These are phyloP conservation scores for Hyposoter didymator DNA, from an alignment of 2,888 invertebrate species.

Conservation along the genomic window DNA sequence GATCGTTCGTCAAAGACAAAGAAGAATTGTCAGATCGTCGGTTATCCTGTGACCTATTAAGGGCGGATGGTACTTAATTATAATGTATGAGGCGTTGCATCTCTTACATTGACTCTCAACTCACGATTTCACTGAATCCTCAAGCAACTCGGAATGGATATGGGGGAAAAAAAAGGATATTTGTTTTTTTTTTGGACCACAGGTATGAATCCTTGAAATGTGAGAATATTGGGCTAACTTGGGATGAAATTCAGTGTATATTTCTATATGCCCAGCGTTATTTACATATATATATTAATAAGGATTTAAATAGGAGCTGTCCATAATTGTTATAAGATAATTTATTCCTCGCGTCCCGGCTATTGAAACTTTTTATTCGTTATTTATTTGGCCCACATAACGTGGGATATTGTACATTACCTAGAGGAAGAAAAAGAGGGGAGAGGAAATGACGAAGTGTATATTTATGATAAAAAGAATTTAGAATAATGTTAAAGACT, in stretches of 20 bases:
- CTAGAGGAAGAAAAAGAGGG: background rate
- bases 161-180: background rate
- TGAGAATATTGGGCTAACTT: constrained; percentile 1
- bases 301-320: constrained; percentile 59
- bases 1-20: constrained; percentile 32
- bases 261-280: constrained; percentile 51
- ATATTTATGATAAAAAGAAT: constrained; percentile 53
- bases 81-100: constrained; percentile 11
- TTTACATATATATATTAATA: constrained; percentile 46
- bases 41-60: constrained; percentile 45
- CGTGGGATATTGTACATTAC: constrained; percentile 44
- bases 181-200: constrained; percentile 10
- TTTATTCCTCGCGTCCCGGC: constrained; percentile 51
- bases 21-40: constrained; percentile 9
- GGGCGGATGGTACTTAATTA: constrained; percentile 65
- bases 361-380: constrained; percentile 44
- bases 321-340: constrained; percentile 57
- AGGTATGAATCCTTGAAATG: background rate
- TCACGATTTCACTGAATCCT: background rate
- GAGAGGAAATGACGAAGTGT: constrained; percentile 38
- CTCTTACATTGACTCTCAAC: background rate
- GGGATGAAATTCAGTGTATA: background rate
- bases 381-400: constrained; percentile 55
- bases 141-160: background rate
- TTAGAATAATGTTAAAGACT: constrained; percentile 62